phyloP scores from a whole-genome alignment of 1,140 invertebrate species.

The Drosophila eugracilis region DNA sequence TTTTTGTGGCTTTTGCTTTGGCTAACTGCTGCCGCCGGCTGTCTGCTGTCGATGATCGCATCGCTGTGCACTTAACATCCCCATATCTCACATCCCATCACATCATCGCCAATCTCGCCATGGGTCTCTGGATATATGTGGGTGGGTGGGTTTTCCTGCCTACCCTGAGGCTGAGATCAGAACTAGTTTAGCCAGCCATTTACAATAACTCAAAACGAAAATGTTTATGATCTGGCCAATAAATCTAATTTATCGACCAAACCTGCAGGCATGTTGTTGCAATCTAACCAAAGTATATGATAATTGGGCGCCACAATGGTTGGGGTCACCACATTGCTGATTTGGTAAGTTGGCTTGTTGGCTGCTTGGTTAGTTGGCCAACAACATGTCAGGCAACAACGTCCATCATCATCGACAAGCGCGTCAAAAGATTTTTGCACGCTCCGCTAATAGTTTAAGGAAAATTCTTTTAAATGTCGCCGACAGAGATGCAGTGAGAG shows the following conservation, averaged over 20 bases:
- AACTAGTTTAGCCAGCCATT: constrained; percentile 66
- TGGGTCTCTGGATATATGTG: constrained; percentile 34
- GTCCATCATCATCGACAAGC: constrained; percentile 47
- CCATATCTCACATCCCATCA: constrained; percentile 53
- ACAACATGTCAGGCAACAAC: constrained; percentile 29
- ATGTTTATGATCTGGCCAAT: constrained; percentile 65
- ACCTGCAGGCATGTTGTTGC: constrained; percentile 14
- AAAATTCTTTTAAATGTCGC: constrained; percentile 62
- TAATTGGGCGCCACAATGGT: constrained; percentile 61
- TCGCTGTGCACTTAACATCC: constrained; percentile 41
- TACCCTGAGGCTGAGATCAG: constrained; percentile 51
- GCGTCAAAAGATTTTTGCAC: constrained; percentile 59
- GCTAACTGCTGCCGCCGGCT: constrained; percentile 22
- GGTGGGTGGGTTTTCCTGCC: constrained; percentile 17
- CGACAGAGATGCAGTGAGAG: constrained; percentile 22
- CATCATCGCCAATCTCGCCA: constrained; percentile 68
- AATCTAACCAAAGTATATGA: constrained; percentile 55
- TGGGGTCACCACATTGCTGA: constrained; percentile 34
- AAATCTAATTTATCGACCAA: constrained; percentile 71
- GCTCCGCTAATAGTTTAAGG: constrained; percentile 45
- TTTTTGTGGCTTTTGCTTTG: constrained; percentile 3
- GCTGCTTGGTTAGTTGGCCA: constrained; percentile 33
- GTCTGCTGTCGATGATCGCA: constrained; percentile 51
- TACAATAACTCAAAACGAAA: constrained; percentile 55
- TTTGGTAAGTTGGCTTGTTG: no score